These are phyloP conservation scores for Aradus depressus DNA, from an alignment of 2,888 invertebrate species.

Conservation along the genomic window DNA sequence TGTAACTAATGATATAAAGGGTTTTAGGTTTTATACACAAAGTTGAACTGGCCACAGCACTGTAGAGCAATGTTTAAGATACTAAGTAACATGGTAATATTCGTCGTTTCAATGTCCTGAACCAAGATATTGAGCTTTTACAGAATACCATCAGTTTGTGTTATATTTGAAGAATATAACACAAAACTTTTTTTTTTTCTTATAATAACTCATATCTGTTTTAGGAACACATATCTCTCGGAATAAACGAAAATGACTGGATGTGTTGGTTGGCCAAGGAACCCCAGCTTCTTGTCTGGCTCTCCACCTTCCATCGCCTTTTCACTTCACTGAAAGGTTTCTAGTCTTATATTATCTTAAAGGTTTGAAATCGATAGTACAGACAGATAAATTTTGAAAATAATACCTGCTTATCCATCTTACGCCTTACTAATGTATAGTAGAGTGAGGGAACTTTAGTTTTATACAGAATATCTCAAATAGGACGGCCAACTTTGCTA, in stretches of 20 bases:
- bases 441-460: too few relatives aligned
- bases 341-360: conserved; percentile 15
- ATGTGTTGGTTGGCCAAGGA: conserved; percentile 57
- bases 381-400: too few relatives aligned
- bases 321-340: conserved; percentile 48
- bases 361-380: too few relatives aligned
- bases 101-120: neutral
- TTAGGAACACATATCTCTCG: conserved; percentile 47
- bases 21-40: too few relatives aligned
- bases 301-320: conserved; percentile 51
- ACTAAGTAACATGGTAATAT: too few relatives aligned
- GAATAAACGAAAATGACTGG: conserved; percentile 53
- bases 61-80: neutral
- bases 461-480: too few relatives aligned
- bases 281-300: conserved; percentile 51
- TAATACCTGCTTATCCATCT: too few relatives aligned
- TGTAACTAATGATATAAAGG: too few relatives aligned
- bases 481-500: too few relatives aligned
- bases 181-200: neutral
- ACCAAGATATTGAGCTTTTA: neutral
- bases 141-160: neutral
- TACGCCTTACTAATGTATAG: too few relatives aligned
- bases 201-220: conserved; percentile 2
- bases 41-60: too few relatives aligned
- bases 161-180: neutral